These are phyloP conservation scores for Agelaius phoeniceus DNA, from an alignment of 2,113 vertebrate genomes.

Conservation along the genomic window DNA sequence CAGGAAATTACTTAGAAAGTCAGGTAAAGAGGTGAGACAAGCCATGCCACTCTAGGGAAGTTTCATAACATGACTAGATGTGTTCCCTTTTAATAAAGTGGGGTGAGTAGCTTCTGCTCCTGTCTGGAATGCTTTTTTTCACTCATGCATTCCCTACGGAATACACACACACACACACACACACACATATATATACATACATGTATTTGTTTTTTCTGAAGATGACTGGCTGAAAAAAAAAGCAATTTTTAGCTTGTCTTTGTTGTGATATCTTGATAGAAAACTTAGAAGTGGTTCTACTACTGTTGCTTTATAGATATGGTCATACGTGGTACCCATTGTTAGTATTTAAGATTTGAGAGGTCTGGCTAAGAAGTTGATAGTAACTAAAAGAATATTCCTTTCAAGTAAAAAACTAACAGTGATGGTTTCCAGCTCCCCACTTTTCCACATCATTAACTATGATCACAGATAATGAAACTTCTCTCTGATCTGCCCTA, in stretches of 20 bases:
- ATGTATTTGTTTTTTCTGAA: background rate
- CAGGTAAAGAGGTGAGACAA: background rate
- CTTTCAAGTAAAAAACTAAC: background rate
- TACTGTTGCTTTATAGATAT: background rate
- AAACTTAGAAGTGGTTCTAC: background rate
- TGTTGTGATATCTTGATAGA: background rate
- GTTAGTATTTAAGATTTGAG: background rate
- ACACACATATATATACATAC: fast-evolving
- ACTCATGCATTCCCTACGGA: background rate
- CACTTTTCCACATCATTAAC: background rate
- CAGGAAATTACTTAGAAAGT: background rate
- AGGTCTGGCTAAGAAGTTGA: background rate
- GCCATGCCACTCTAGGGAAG: background rate
- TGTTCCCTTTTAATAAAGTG: background rate
- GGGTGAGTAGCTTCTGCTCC: background rate
- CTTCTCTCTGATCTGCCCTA: background rate
- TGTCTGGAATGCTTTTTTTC: background rate
- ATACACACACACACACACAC: background rate
- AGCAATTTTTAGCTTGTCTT: background rate
- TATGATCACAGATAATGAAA: background rate
- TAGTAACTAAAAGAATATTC: background rate
- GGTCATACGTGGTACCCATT: background rate
- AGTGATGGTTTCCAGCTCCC: background rate
- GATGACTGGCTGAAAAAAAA: background rate
- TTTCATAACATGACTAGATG: background rate